Evolutionary conservation across 2,888 invertebrate species (phyloP).

Genomic region (Sesamia inferens): DNA sequence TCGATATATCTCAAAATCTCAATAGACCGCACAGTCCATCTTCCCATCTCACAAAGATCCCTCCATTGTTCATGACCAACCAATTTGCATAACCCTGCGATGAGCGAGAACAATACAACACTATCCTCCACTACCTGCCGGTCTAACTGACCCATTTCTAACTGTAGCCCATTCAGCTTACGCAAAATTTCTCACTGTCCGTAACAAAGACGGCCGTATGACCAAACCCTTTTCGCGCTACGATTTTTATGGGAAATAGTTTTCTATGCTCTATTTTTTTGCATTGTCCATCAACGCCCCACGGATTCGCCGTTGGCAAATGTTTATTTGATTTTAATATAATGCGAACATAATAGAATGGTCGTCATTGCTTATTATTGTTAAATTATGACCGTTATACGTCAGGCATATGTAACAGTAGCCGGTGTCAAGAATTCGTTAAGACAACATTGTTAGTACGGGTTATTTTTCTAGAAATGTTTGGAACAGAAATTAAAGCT

Average conservation of each 20-base stretch:
- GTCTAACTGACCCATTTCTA: slow-evolving; percentile 86
- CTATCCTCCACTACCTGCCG: slow-evolving; percentile 73
- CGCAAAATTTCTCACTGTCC: slow-evolving; percentile 88
- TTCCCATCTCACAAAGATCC: slow-evolving; percentile 71
- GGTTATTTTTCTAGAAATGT: slow-evolving; percentile 43
- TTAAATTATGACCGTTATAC: slow-evolving; percentile 81
- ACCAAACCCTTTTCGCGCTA: slow-evolving; percentile 84
- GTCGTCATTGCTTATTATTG: slow-evolving; percentile 73
- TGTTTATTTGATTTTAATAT: slow-evolving; percentile 85
- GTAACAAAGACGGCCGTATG: slow-evolving; percentile 79
- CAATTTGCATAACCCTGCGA: slow-evolving; percentile 87
- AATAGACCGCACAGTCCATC: slow-evolving; percentile 49
- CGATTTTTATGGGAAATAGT: slow-evolving; percentile 88
- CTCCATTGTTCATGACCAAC: slow-evolving; percentile 75
- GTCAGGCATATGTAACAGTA: slow-evolving; percentile 68
- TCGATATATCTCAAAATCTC: slow-evolving; percentile 5
- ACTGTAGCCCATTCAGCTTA: slow-evolving; percentile 76
- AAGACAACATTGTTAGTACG: slow-evolving; percentile 34
- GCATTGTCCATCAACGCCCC: slow-evolving; percentile 85
- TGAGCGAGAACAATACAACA: slow-evolving; percentile 75
- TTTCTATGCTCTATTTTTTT: slow-evolving; percentile 88
- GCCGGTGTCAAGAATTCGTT: slow-evolving; percentile 51
- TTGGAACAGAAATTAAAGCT: background rate
- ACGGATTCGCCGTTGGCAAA: slow-evolving; percentile 85
- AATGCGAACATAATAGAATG: slow-evolving; percentile 75